Evolutionary conservation across 2,797 vertebrate species (phyloP).

Genomic region (Gymnoscopelus braueri): DNA sequence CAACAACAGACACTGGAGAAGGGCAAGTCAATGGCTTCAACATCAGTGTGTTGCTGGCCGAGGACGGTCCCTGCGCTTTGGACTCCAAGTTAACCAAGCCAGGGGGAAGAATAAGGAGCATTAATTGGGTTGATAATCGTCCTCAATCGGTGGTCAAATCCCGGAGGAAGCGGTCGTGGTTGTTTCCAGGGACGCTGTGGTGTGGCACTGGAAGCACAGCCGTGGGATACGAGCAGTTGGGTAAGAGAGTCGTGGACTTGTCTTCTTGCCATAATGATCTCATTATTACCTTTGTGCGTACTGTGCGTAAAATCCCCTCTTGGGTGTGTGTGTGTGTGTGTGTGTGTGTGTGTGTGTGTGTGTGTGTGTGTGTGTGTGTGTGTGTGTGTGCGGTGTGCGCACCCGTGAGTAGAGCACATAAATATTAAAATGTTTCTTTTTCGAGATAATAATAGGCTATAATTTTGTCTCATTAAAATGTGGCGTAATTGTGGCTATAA

Average conservation of each 20-base stretch:
- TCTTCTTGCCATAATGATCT: neutral
- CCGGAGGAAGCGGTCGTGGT: slow-evolving; percentile 80
- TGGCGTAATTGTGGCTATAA: no score
- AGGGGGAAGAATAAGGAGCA: no score
- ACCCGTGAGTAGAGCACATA: no score
- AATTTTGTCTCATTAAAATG: no score
- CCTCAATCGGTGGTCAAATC: slow-evolving; percentile 17
- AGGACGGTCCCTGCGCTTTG: slow-evolving; percentile 40
- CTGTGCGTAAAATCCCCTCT: neutral
- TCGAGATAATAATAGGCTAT: neutral
- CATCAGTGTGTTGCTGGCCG: slow-evolving; percentile 38
- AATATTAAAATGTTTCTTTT: neutral
- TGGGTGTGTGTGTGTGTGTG: neutral
- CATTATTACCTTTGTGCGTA: no score
- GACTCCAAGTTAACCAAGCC: neutral
- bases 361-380: no score
- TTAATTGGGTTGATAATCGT: neutral
- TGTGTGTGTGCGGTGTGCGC: no score
- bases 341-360: no score
- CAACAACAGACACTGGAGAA: neutral
- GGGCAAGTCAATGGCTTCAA: slow-evolving; percentile 40
- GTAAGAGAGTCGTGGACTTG: slow-evolving; percentile 68
- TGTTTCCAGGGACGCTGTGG: slow-evolving; percentile 90
- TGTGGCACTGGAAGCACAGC: slow-evolving; percentile 87
- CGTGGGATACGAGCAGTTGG: slow-evolving; percentile 79